Base-by-base conservation (phyloP, 2,113 vertebrate species). In the Sterna hirundo region DNA sequence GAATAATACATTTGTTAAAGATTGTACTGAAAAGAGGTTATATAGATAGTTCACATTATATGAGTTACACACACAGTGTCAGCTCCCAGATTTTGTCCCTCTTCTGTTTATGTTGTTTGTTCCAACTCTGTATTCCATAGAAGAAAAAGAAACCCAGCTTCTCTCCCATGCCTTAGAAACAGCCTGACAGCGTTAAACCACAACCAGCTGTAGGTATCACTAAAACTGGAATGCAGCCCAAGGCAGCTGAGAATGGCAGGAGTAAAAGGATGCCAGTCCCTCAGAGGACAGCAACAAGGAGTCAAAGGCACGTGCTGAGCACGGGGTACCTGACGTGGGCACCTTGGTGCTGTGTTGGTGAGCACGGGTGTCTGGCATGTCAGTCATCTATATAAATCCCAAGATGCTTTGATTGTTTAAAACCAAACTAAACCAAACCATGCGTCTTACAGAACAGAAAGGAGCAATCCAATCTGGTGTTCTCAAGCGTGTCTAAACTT, bases 331-430 rank as follows among this genome's bases (percentile, higher is more conserved):
- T 52, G 70, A 64, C 27, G 7, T 1, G 51, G 86, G 20, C 11
- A 26, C 36, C 36, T 44, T 1, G 36, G 60, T 0, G 5, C 42
- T 42, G 18, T 8, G 15, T 1, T 13, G 42, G 32, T 13, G 30
- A 68, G 42, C 47, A 14, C 1, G 14, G 36, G 25, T 13, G 19
- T 29, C 68, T 44, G 27, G 3, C 6, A 3, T 10, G 30, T 55
- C 52, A 55, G n/a, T 32, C 57, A 49, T 13, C 46, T 76, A 6
- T 7, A 46, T 4, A 71, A 38, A 77, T 20, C 44, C 65, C 51
- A 36, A 10, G 16, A 25, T 21, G 42, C 57, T 92, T 54, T 52
- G 21, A 47, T 12, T 65, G n/a, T 36, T 71, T 71, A 32, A 74
- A 68, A 51, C 27, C 55, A 49, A 79, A 62, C 26, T 13, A n/a